Percentiles rank a stretch among this genome's conserved stretches.
Evolutionary conservation across 2,888 invertebrate species (phyloP).

Genomic region (Macrophya alboannulata): DNA sequence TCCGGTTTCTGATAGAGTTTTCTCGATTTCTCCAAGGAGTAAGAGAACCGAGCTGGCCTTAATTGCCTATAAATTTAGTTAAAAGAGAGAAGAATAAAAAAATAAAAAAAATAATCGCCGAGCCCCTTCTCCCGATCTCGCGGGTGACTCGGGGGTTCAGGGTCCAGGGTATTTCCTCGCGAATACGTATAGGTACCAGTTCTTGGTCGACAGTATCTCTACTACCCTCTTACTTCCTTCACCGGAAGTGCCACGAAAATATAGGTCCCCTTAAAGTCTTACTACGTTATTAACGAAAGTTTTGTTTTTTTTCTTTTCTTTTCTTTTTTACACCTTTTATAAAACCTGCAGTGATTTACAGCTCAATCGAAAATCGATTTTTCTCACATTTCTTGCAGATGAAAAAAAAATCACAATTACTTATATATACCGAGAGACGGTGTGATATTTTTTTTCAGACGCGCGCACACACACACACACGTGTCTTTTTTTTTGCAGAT

Average conservation of each 20-base stretch:
- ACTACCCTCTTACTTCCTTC: not conserved
- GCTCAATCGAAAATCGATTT: not conserved
- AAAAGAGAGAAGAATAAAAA: constrained; percentile 26
- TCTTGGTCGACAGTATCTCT: not conserved
- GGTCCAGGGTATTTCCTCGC: not conserved
- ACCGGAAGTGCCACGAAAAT: constrained; percentile 15
- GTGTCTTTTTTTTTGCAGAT: not conserved
- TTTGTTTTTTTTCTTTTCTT: too few relatives aligned
- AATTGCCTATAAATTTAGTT: constrained; percentile 52
- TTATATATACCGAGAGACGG: not conserved
- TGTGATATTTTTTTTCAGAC: not conserved
- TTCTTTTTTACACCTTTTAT: not conserved
- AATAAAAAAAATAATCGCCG: constrained; percentile 20
- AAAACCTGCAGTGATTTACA: not conserved
- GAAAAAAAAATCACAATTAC: not conserved
- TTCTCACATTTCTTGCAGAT: not conserved
- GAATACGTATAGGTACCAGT: not conserved
- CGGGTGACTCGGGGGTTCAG: not conserved
- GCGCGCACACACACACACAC: not conserved
- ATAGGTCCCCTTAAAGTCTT: not conserved
- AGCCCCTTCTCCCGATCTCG: not conserved
- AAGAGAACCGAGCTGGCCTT: constrained; percentile 35
- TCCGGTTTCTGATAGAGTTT: constrained; percentile 30
- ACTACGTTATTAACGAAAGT: not conserved
- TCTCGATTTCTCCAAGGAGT: constrained; percentile 49